Evolutionary conservation across 2,797 vertebrate genomes (phyloP), one percentile per base, ranked within the genome.

Genomic region (Todus mexicanus): DNA sequence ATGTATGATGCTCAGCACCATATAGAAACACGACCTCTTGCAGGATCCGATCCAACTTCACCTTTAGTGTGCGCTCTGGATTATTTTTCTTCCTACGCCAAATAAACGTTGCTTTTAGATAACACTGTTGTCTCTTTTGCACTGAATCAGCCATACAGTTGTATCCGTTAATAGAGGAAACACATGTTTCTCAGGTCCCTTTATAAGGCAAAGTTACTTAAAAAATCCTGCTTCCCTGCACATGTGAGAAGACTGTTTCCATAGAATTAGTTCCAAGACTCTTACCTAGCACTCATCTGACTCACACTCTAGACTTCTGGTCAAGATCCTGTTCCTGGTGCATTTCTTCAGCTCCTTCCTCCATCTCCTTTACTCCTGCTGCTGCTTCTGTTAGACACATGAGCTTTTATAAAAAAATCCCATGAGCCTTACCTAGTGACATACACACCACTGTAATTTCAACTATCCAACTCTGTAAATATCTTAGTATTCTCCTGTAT

Each of bases 61-160:
- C 64, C 68, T 80, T 77, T 57, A 53, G 31, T 18, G 45, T 43
- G 45, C 38, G 53, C 48, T 65, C 86, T 71, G 59, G 79, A 59
- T 75, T 89, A 35, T 83, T 92, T 89, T 88, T 87, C 63, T 91
- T 93, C 81, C 63, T 84, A 21, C 87, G 84, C 82, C 59, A 94
- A 96, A 96, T 96, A 95, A 91, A 97, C 2, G 8, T 90, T 86
- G 79, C 87, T 89, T 95, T 94, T 93, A 95, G 96, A 86, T 93
- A 96, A 83, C 0, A 0, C 9, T 18, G 11, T 33, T 53, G 50
- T 42, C 33, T 75, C 72, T 59, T 87, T 71, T 72, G 48, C 53
- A 42, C 37, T 85, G 38, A 83, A 40, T 86, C 70, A 92, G 35
- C 33, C 25, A 10, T 25, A 57, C 87, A 23, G 35, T 1, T 87